phyloP scores from a whole-genome alignment of 2,113 vertebrate species.

The Pantherophis guttatus region DNA sequence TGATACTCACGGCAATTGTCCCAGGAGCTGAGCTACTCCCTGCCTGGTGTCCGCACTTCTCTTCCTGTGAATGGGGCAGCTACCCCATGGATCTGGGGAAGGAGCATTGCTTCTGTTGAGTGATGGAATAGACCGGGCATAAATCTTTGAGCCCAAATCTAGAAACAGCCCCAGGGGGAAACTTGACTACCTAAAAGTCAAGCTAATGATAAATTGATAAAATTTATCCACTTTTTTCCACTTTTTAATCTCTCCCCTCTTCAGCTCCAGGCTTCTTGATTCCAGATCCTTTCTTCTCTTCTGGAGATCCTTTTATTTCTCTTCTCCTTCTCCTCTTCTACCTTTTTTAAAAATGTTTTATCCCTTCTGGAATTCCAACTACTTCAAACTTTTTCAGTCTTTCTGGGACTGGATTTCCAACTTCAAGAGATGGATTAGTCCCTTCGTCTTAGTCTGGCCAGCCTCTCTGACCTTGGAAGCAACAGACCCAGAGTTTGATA shows the following conservation, averaged over 20 bases:
- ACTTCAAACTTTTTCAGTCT: neutral
- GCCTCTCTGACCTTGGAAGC: neutral
- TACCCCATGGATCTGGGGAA: neutral
- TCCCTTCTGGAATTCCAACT: neutral
- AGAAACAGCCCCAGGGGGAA: neutral
- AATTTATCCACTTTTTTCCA: no score
- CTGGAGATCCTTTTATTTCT: neutral
- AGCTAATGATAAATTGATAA: neutral
- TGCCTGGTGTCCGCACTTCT: neutral
- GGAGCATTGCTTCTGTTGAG: no score
- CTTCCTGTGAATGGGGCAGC: no score
- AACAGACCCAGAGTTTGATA: neutral
- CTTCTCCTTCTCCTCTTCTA: neutral
- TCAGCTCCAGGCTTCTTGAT: neutral
- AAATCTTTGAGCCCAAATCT: neutral
- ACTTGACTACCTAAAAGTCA: neutral
- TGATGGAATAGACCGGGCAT: neutral
- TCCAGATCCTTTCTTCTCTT: neutral
- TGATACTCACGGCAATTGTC: neutral
- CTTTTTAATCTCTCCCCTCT: neutral
- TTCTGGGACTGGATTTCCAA: neutral
- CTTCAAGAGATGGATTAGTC: neutral
- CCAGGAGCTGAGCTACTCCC: neutral
- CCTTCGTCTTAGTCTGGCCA: neutral
- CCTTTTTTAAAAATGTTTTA: neutral